Evolutionary conservation across 2,888 invertebrate genomes (phyloP), one percentile per base, ranked within the genome.

Genomic region (Amiota mariae): DNA sequence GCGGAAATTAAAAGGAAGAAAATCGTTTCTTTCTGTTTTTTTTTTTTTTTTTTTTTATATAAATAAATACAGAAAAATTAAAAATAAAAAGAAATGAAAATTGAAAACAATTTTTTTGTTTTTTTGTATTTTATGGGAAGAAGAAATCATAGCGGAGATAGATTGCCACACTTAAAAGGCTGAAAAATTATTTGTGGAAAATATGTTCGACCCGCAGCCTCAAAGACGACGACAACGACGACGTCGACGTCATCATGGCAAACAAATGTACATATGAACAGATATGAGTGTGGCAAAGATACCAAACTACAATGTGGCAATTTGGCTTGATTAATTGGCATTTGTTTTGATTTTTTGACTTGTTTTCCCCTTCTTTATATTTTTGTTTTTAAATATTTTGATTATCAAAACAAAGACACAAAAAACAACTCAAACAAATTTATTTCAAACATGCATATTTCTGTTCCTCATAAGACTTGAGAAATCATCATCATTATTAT

Each of bases 1-100:
- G 75, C 79, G 79, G 79, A 81, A 79, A 80, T 80, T 80, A 78
- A 79, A 78, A 77, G 76, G 76, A 79, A 73, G 68, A 72, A 76
- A 76, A 48, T 15, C 9, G 11, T 48, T 20, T 20, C 13, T 48
- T 68, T 68, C 36, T 46, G 12, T 63, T 46, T 54, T n/a, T 12
- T 54, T n/a, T 54, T 6, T 0, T 36, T 24, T 24, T 24, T 24
- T 6, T 0, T 36, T 24, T 24, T 24, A 2, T 0, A 36, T 20
- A 59, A 59, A 59, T 20, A 59, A 20, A 59, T 20, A 59, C 4
- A 15, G 2, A 15, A 15, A 15, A 4, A 59, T 20, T 6, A 18
- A 59, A 15, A 59, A 59, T 9, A 15, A 18, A 8, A 54, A 54
- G n/a, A 54, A n/a, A 54, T 13, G 10, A 54, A 54, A 54, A 54